phyloP scores from a whole-genome alignment of 2,888 invertebrate genomes.

The Antheraea yamamai region DNA sequence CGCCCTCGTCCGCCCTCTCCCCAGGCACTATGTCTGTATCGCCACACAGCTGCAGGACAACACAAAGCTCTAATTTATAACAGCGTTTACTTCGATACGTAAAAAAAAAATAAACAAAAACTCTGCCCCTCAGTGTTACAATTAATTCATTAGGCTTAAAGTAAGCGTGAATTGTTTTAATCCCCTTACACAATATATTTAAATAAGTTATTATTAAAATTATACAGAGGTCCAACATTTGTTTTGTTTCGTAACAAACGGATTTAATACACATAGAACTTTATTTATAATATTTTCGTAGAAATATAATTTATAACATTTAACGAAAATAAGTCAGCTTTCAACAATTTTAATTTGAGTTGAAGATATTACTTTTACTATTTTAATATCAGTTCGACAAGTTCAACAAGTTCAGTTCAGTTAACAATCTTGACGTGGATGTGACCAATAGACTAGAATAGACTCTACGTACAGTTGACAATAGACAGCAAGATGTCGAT shows the following conservation, averaged over 20 bases:
- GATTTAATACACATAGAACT: background rate
- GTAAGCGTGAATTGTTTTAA: conserved; percentile 12
- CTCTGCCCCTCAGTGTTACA: background rate
- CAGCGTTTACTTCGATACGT: background rate
- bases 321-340: too few relatives aligned
- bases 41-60: conserved; percentile 1
- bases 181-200: background rate
- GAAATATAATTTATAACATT: too few relatives aligned
- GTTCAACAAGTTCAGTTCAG: too few relatives aligned
- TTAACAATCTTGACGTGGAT: too few relatives aligned
- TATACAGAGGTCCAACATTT: background rate
- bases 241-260: background rate
- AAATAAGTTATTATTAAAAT: background rate
- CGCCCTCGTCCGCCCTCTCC: background rate
- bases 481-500: too few relatives aligned
- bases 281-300: too few relatives aligned
- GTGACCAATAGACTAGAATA: too few relatives aligned
- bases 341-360: too few relatives aligned
- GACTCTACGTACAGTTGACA: too few relatives aligned
- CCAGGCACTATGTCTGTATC: background rate
- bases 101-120: conserved; percentile 1
- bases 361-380: too few relatives aligned
- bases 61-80: background rate
- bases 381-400: too few relatives aligned
- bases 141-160: background rate